Conservation (phyloP, 2,888 invertebrate species). For the Zonitis immaculata region DNA sequence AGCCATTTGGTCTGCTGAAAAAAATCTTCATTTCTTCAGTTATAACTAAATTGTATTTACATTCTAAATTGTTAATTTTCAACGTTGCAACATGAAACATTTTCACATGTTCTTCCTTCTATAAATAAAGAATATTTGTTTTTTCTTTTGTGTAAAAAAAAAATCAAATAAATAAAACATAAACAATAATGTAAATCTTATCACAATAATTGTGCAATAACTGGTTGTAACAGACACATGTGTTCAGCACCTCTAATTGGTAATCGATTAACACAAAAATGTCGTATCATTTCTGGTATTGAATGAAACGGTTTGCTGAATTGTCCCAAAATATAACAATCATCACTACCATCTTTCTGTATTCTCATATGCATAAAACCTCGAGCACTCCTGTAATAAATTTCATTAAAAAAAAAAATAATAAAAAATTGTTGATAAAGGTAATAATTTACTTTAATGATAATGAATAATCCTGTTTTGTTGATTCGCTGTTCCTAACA, state of each 20-base stretch:
- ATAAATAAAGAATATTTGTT: not conserved
- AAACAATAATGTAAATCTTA: conserved; percentile 31
- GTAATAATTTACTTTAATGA: conserved; percentile 84
- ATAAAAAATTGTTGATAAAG: conserved; percentile 4
- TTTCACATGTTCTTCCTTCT: not conserved
- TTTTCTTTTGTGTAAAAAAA: not conserved
- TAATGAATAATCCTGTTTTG: conserved; percentile 88
- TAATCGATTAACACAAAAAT: conserved; percentile 87
- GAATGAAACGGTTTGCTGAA: conserved; percentile 89
- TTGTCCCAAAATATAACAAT: conserved; percentile 84
- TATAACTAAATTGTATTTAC: not conserved
- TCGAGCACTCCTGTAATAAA: conserved; percentile 72
- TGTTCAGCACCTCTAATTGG: conserved; percentile 95
- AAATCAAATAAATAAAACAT: not conserved
- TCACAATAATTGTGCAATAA: conserved; percentile 76
- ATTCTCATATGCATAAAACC: conserved; percentile 98
- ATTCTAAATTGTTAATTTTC: not conserved
- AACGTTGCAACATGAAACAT: conserved; percentile 4
- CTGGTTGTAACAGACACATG: conserved; percentile 90
- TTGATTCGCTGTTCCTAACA: conserved; percentile 90
- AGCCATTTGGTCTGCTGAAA: conserved; percentile 18
- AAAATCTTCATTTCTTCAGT: not conserved
- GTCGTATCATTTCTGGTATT: conserved; percentile 92
- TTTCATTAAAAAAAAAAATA: conserved; percentile 5
- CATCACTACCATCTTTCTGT: conserved; percentile 66